These are phyloP conservation scores for Cataglyphis altisquamis DNA, from an alignment of 2,888 invertebrate genomes.

Conservation along the genomic window DNA sequence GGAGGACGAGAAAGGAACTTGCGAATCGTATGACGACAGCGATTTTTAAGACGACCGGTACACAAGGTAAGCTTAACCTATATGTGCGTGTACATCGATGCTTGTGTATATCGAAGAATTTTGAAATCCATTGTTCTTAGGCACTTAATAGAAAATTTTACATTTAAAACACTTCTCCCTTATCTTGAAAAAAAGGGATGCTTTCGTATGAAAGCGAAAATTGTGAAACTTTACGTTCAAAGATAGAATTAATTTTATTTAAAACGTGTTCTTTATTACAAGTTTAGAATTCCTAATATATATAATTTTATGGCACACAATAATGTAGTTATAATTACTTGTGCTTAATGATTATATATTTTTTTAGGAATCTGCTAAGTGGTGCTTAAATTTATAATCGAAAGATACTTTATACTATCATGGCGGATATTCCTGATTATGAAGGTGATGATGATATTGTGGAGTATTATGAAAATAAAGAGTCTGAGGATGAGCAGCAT, in stretches of 20 bases:
- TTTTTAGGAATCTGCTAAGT: constrained; percentile 9
- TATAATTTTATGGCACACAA: neutral
- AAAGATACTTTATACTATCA: constrained; percentile 20
- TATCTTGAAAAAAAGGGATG: neutral
- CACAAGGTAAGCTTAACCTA: neutral
- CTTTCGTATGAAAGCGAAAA: neutral
- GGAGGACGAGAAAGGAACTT: constrained; percentile 79
- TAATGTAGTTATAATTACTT: neutral
- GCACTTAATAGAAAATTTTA: neutral
- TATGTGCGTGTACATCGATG: neutral
- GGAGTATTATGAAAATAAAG: constrained; percentile 67
- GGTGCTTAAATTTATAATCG: constrained; percentile 1
- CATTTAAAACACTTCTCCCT: neutral
- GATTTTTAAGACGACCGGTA: constrained; percentile 61
- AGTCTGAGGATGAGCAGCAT: constrained; percentile 54
- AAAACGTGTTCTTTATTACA: no score
- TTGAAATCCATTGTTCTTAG: neutral
- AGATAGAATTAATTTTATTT: neutral
- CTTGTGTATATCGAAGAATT: neutral
- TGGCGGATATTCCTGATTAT: constrained; percentile 52
- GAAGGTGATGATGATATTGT: constrained; percentile 66
- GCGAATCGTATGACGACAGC: constrained; percentile 86
- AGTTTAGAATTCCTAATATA: neutral
- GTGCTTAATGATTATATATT: neutral
- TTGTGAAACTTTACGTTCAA: neutral